Percentiles rank a stretch among this genome's conserved stretches.
These are phyloP conservation scores for Pocillopora damicornis DNA, from an alignment of 64 coral and sea anemone species.

Conservation along the genomic window DNA sequence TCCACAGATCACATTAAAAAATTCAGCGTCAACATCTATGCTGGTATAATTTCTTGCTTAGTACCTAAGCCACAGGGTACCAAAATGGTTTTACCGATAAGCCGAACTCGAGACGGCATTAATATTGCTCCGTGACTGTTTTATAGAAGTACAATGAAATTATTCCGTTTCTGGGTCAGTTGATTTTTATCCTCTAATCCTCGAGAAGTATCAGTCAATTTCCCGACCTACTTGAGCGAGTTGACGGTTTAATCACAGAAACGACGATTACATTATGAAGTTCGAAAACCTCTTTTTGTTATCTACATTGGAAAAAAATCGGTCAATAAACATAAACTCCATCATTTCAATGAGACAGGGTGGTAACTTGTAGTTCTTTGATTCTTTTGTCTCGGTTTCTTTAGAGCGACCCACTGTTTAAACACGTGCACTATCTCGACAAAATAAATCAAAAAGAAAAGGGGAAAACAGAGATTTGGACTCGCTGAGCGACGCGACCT, in stretches of 20 bases:
- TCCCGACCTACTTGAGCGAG: too few species aligned
- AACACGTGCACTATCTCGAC: background rate
- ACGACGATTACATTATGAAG: background rate
- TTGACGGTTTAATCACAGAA: background rate
- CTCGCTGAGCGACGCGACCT: background rate
- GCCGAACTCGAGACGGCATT: too few species aligned
- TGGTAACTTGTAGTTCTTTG: background rate
- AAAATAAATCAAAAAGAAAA: background rate
- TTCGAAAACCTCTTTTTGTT: background rate
- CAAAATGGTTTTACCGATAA: too few species aligned
- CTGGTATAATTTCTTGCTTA: too few species aligned
- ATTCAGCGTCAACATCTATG: too few species aligned
- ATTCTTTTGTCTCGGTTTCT: background rate
- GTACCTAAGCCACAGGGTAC: too few species aligned
- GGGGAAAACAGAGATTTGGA: background rate
- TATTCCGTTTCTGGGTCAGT: too few species aligned
- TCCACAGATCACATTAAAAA: too few species aligned
- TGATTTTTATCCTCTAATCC: too few species aligned
- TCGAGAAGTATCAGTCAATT: too few species aligned
- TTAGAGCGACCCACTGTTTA: background rate
- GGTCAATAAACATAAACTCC: background rate
- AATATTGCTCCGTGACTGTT: too few species aligned
- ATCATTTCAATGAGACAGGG: background rate
- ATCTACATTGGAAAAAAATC: background rate
- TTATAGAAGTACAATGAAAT: too few species aligned